Evolutionary conservation across 2,888 invertebrate genomes (phyloP), one percentile per base, ranked within the genome.

Genomic region (Sminthurides aquaticus): DNA sequence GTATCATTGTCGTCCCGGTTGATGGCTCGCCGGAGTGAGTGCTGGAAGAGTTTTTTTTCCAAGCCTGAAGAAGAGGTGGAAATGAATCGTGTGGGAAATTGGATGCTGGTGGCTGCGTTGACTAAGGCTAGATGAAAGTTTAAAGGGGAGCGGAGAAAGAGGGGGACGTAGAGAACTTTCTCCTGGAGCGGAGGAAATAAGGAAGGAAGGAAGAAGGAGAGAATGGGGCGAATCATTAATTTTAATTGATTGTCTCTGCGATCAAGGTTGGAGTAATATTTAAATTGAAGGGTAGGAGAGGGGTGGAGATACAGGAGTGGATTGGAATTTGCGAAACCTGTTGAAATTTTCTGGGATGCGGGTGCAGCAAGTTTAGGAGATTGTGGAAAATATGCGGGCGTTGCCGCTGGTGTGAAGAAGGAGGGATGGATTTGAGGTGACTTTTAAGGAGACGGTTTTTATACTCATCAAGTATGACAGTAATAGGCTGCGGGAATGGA

Each of bases 381-480:
- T n/a, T n/a, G n/a, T n/a, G n/a, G n/a, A n/a, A n/a, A 34, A 34
- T 5, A 34, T 34, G 15, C 8, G 43, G 15, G 43, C 43, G 43
- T 34, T 34, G 43, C 8, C 43, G 43, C n/a, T n/a, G n/a, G n/a
- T n/a, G n/a, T n/a, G n/a, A 34, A 15, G 43, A 15, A 11, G 43
- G 5, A 11, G 43, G 15, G 43, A 11, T 34, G 5, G 15, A 34
- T 5, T 15, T 15, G 43, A 34, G 43, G 43, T 34, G 43, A 34
- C 43, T 34, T 34, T 34, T 34, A 34, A 34, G 43, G 43, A 34
- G 43, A 11, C 43, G 43, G 43, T 34, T 34, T 34, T 34, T 34
- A 59, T 58, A 29, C 22, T 60, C 27, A 54, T 54, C 22, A 29
- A 65, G 65, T 57, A 62, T 67, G 67, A 67, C 67, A 67, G 62